These are phyloP conservation scores for Tenthredo livida DNA, from an alignment of 2,888 invertebrate genomes.

Conservation along the genomic window DNA sequence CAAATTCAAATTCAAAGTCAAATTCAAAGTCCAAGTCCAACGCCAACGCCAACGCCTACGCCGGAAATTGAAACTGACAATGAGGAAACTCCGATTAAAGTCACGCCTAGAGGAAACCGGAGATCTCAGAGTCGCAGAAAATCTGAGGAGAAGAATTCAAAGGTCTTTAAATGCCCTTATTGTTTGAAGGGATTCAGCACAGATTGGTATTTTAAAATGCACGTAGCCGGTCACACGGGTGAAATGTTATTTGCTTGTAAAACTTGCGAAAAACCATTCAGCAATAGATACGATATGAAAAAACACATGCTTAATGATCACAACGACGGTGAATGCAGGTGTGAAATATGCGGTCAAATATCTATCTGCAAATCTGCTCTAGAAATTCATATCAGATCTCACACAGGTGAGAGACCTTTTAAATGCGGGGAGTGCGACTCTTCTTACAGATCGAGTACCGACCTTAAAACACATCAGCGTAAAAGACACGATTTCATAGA, in stretches of 20 bases:
- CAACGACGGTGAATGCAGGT: conserved; percentile 61
- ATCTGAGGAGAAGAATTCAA: conserved; percentile 50
- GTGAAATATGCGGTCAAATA: conserved; percentile 61
- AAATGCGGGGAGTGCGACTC: conserved; percentile 63
- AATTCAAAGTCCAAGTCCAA: neutral
- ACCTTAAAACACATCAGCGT: conserved; percentile 61
- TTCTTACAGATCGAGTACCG: conserved; percentile 57
- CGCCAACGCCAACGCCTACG: neutral
- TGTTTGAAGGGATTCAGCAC: conserved; percentile 73
- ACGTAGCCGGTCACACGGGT: conserved; percentile 71
- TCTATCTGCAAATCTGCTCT: conserved; percentile 58
- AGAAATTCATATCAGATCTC: conserved; percentile 61
- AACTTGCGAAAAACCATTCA: conserved; percentile 69
- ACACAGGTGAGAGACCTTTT: conserved; percentile 52
- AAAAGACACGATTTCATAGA: conserved; percentile 61
- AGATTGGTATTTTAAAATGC: conserved; percentile 74
- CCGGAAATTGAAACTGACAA: neutral
- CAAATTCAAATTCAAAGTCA: neutral
- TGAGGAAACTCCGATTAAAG: conserved; percentile 2
- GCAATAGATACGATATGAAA: conserved; percentile 69
- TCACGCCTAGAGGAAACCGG: neutral
- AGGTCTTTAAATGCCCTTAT: conserved; percentile 67
- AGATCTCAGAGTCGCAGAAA: conserved; percentile 33
- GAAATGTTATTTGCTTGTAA: conserved; percentile 68
- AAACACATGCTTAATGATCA: conserved; percentile 68